Evolutionary conservation across 2,888 invertebrate genomes (phyloP), one percentile per base, ranked within the genome.

Genomic region (Andrena marginata): DNA sequence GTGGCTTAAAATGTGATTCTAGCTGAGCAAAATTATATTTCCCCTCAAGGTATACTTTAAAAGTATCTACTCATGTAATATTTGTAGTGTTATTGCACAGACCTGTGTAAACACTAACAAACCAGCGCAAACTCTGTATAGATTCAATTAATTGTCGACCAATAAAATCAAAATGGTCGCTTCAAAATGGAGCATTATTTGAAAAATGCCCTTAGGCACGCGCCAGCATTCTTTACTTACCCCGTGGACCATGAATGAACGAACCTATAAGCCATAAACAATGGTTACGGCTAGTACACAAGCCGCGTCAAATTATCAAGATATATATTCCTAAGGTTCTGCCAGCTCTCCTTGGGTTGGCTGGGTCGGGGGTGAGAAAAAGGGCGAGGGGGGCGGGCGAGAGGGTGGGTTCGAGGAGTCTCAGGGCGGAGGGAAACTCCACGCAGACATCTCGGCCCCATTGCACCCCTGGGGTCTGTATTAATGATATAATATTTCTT

Each of bases 401-500:
- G 60, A n/a, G 49, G 60, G 23, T 0, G 62, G 13, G 35, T 6
- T 2, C 10, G 65, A 56, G 67, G 72, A 51, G 71, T 26, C 51
- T 35, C 10, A 16, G 42, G 42, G 42, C 33, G 54, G 74, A 74
- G 23, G 56, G 76, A 73, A 76, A 49, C 70, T 69, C 82, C 68
- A 77, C 77, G 76, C 85, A 85, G 86, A 84, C 85, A 82, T 42
- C 84, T 80, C 78, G 78, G 76, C 87, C 80, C 87, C 89, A 89
- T 91, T 90, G 89, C 90, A 91, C 90, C 90, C 42, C 89, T 88
- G 81, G 88, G 90, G 90, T 89, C 87, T 82, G 87, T 92, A 92
- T 92, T 92, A 93, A 93, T 91, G 93, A 92, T 90, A 90, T 91
- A 90, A 92, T 92, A 92, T 93, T 93, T 92, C 93, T 92, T 92